phyloP scores from a whole-genome alignment of 2,888 invertebrate genomes.

The Cosmopolites sordidus region DNA sequence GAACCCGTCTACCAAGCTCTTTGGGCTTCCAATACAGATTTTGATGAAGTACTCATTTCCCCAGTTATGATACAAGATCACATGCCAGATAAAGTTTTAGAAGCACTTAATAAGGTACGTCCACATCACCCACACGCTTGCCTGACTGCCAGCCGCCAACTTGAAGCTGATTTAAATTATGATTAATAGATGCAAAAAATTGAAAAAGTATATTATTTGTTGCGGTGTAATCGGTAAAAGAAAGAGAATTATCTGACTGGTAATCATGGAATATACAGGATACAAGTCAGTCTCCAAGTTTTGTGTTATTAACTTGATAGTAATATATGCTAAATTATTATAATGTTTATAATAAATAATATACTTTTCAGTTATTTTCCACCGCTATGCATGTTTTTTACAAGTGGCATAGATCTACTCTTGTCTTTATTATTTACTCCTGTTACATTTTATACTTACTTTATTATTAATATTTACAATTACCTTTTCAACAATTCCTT shows the following conservation, averaged over 20 bases:
- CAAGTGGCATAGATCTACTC: conserved; percentile 1
- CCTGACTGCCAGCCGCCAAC: conserved; percentile 17
- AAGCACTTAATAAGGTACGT: conserved; percentile 78
- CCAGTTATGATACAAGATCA: conserved; percentile 89
- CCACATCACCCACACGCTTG: conserved; percentile 25
- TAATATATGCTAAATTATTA: too few relatives aligned
- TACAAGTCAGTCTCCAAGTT: too few relatives aligned
- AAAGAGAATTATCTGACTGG: too few relatives aligned
- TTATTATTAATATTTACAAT: too few relatives aligned
- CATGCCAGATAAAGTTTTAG: conserved; percentile 82
- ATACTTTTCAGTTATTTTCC: background rate
- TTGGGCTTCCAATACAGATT: conserved; percentile 79
- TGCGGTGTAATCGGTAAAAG: too few relatives aligned
- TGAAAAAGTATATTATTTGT: background rate
- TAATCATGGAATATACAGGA: too few relatives aligned
- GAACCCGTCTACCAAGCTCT: conserved; percentile 84
- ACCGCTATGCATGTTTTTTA: background rate
- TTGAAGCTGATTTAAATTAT: conserved; percentile 26
- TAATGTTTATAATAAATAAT: background rate
- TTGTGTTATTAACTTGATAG: too few relatives aligned
- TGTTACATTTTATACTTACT: too few relatives aligned
- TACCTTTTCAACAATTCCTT: too few relatives aligned
- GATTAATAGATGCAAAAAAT: conserved; percentile 8
- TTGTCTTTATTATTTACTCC: conserved; percentile 6
- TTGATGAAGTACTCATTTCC: conserved; percentile 83